Percentiles rank a stretch among this genome's conserved stretches.
phyloP scores from a whole-genome alignment of 30 jellyfish, hydroid and myxozoan species.

The Phacellophora camtschatica region DNA sequence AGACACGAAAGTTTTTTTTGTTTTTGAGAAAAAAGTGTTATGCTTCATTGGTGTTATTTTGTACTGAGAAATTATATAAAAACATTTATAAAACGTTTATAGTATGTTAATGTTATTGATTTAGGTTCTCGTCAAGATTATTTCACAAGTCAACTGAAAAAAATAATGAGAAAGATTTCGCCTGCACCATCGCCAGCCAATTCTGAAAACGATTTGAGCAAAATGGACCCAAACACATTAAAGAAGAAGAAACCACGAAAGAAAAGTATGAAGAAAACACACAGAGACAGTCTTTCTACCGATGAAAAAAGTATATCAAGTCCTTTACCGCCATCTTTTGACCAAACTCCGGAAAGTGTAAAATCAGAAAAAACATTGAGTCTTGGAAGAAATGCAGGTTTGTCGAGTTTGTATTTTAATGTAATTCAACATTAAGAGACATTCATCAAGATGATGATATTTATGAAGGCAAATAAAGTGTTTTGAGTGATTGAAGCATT shows the following conservation, averaged over 20 bases:
- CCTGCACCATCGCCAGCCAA: conserved; percentile 97
- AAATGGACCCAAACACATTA: conserved; percentile 23
- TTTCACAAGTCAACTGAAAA: conserved; percentile 44
- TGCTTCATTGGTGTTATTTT: too few species aligned
- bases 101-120: neutral
- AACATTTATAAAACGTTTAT: too few species aligned
- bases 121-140: conserved; percentile 54
- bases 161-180: conserved; percentile 68
- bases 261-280: conserved; percentile 41
- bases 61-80: too few species aligned
- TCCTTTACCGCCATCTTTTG: conserved; percentile 75
- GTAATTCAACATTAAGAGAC: neutral
- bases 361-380: conserved; percentile 24
- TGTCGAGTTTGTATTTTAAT: too few species aligned
- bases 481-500: too few species aligned
- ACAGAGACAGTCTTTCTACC: conserved; percentile 39
- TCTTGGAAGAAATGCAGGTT: conserved; percentile 25
- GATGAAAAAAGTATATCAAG: conserved; percentile 28
- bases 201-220: conserved; percentile 84
- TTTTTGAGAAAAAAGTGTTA: too few species aligned
- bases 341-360: conserved; percentile 1
- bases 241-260: conserved; percentile 4
- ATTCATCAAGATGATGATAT: too few species aligned
- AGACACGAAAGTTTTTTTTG: too few species aligned
- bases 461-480: too few species aligned